These are phyloP conservation scores for Heterotis niloticus DNA, from an alignment of 2,113 vertebrate species.

Conservation along the genomic window DNA sequence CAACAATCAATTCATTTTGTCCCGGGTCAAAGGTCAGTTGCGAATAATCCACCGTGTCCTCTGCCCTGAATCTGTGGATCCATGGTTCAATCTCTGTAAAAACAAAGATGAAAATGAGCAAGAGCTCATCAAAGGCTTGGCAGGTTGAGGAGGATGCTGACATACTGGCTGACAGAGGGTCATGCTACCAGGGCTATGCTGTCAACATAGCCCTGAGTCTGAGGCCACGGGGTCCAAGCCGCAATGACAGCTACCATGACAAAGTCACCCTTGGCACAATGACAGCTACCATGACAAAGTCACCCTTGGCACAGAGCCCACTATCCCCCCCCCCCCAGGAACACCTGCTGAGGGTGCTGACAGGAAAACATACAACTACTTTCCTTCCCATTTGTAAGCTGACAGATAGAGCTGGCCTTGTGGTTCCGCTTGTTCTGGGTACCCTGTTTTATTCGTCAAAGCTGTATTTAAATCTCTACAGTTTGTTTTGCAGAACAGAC, in stretches of 20 bases:
- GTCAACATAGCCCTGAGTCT: constrained; percentile 6
- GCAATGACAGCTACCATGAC: neutral
- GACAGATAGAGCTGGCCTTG: neutral
- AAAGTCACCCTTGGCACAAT: neutral
- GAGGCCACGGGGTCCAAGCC: neutral
- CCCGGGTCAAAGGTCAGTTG: constrained; percentile 92
- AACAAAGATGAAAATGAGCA: constrained; percentile 45
- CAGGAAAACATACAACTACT: constrained; percentile 23
- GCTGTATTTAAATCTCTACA: neutral
- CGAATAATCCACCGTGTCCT: constrained; percentile 92
- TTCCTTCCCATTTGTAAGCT: neutral
- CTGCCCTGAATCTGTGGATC: constrained; percentile 83
- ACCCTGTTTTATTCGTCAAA: neutral
- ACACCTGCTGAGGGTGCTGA: neutral
- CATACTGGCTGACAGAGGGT: constrained; percentile 20
- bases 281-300: neutral
- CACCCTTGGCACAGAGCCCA: constrained; percentile 19
- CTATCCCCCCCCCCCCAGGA: constrained; percentile 3
- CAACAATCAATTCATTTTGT: constrained; percentile 92
- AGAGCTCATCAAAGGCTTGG: constrained; percentile 29
- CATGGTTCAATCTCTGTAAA: constrained; percentile 90
- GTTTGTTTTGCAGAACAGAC: neutral
- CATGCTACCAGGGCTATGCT: neutral
- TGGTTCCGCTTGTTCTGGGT: constrained; percentile 31
- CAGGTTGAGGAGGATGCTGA: neutral